Conservation (phyloP, 1,140 invertebrate species). For the Neoseiulus cucumeris region DNA sequence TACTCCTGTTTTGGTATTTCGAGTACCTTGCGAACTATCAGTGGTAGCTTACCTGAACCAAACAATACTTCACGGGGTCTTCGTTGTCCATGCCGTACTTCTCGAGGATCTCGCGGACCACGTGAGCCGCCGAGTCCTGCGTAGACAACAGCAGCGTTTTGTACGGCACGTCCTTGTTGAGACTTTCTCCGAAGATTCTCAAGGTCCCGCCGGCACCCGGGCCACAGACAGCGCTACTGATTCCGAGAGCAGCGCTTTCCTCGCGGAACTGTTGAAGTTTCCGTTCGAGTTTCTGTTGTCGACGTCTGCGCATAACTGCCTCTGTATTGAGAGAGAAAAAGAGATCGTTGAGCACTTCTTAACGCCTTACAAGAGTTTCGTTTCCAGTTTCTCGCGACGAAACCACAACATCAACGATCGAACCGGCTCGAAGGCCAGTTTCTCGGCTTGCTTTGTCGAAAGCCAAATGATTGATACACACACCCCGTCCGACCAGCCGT, state of each 20-base stretch:
- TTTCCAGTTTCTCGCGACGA: too few relatives aligned
- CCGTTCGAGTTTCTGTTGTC: conserved; percentile 92
- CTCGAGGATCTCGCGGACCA: conserved; percentile 85
- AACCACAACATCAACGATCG: too few relatives aligned
- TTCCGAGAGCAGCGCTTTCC: conserved; percentile 30
- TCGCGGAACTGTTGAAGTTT: conserved; percentile 88
- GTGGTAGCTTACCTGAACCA: conserved; percentile 69
- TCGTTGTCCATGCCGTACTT: conserved; percentile 88
- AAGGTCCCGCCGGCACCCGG: conserved; percentile 53
- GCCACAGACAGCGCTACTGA: background rate
- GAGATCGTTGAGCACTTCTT: too few relatives aligned
- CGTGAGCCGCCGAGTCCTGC: conserved; percentile 66
- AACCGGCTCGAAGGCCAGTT: too few relatives aligned
- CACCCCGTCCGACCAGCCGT: too few relatives aligned
- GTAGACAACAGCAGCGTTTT: conserved; percentile 88
- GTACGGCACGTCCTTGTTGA: conserved; percentile 92
- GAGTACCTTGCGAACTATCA: too few relatives aligned
- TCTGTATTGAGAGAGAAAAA: conserved; percentile 32
- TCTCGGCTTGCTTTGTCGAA: too few relatives aligned
- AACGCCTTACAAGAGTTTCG: too few relatives aligned
- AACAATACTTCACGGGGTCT: conserved; percentile 50
- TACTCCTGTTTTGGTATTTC: too few relatives aligned
- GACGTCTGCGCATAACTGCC: conserved; percentile 83
- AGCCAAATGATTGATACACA: too few relatives aligned
- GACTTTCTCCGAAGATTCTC: conserved; percentile 90